Conservation (phyloP, 2,888 invertebrate species). For the Xanthorhoe designata region DNA sequence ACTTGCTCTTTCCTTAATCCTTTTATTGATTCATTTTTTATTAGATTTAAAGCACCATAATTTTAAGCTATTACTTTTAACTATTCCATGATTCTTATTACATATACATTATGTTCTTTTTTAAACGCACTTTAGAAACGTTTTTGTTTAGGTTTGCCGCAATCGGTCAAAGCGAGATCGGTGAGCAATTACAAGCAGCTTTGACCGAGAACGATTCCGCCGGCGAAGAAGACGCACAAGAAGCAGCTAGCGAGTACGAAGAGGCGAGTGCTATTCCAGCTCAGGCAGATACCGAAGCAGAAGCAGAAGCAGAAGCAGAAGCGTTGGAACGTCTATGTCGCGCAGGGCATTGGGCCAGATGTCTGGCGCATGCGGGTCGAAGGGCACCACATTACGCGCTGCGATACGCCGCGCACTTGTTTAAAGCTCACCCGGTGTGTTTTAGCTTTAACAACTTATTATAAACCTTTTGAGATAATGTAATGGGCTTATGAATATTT, state of each 20-base stretch:
- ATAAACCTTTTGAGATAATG: neutral
- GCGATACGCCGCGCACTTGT: constrained; percentile 71
- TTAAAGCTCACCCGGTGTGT: constrained; percentile 70
- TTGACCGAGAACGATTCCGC: constrained; percentile 64
- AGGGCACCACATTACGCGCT: constrained; percentile 76
- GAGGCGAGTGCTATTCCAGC: constrained; percentile 41
- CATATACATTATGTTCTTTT: no score
- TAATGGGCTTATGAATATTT: neutral
- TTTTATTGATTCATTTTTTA: no score
- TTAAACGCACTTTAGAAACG: neutral
- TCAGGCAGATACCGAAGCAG: constrained; percentile 42
- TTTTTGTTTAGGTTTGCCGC: constrained; percentile 66
- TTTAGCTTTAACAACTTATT: neutral
- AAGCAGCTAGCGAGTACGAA: constrained; percentile 52
- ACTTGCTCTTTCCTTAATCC: no score
- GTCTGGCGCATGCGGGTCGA: constrained; percentile 72
- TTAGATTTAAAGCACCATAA: no score
- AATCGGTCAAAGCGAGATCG: constrained; percentile 78
- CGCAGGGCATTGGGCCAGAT: constrained; percentile 79
- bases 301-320: constrained; percentile 54
- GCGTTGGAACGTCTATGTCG: constrained; percentile 74
- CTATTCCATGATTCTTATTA: no score
- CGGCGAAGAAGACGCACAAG: constrained; percentile 62
- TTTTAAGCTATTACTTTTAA: no score
- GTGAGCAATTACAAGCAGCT: constrained; percentile 74